These are phyloP conservation scores for Apolygus lucorum DNA, from an alignment of 1,140 invertebrate species.

Conservation along the genomic window DNA sequence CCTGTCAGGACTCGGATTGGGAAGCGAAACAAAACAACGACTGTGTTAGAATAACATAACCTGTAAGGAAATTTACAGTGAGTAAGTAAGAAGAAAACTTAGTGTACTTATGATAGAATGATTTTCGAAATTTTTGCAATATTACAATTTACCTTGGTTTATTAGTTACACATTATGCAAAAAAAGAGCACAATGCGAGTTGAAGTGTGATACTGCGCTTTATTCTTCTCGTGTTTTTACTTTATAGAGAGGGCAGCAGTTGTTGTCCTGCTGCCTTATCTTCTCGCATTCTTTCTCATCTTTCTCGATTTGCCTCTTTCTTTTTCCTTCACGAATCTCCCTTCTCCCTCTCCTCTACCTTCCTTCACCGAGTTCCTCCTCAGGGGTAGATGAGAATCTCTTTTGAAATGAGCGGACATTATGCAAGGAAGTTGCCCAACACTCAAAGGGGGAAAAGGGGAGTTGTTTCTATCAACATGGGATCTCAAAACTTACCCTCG, in stretches of 20 bases:
- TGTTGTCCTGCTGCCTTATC: background rate
- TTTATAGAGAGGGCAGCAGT: background rate
- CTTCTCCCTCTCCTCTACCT: background rate
- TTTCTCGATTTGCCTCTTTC: background rate
- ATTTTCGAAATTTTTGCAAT: no score
- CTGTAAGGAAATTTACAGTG: no score
- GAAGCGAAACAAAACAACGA: no score
- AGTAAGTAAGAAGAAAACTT: no score
- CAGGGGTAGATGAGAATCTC: background rate
- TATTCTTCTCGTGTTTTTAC: background rate
- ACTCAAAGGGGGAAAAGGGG: background rate
- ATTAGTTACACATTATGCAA: no score
- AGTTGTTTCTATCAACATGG: background rate
- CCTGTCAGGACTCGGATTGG: no score
- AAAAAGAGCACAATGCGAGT: background rate
- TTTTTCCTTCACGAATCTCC: no score
- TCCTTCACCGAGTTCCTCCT: background rate
- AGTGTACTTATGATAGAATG: no score
- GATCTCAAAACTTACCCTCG: background rate
- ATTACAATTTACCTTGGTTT: no score
- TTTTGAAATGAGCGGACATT: background rate
- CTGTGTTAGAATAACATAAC: no score
- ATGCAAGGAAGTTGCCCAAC: background rate
- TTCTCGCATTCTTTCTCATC: background rate
- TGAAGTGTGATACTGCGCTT: background rate